Base-by-base conservation (phyloP, 2,797 vertebrate species). In the Rhabdophis nuchalis region DNA sequence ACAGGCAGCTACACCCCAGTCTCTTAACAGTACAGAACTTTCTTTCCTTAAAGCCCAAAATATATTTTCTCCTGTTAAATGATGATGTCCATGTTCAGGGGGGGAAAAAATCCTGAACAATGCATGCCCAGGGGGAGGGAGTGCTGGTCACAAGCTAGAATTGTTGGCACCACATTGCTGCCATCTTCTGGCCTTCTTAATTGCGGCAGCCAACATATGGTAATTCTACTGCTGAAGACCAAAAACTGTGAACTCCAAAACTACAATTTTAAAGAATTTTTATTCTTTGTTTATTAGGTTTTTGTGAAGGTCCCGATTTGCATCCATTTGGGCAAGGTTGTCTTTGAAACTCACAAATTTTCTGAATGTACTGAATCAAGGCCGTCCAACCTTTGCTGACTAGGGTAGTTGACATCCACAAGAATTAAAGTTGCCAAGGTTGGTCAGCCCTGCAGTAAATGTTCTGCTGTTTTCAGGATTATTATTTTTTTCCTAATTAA, bases 401-500 rank as follows among this genome's bases (percentile, higher is more conserved):
- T 68, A 16, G n/a, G 64, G n/a, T 2, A 68, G n/a, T 68, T 68
- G 64, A 68, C 5, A n/a, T 32, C 13, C 64, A 68, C n/a, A 32
- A 68, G 61, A 7, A 29, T 68, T 68, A 68, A 68, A 32, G 64
- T 68, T 68, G 29, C 64, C 14, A 68, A 68, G 13, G 13, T 32
- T 32, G 5, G n/a, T n/a, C n/a, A 68, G 5, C n/a, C 64, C n/a
- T 68, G 29, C 29, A 57, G 36, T 57, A 57, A 90, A 5, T 88
- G 13, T 10, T 61, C 27, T 89, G 12, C 53, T 93, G 92, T 89
- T 91, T 94, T 27, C 0, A 0, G 88, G 23, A 54, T 27, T 91
- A 82, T 85, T 46, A 46, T 46, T 46, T 86, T 87, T 92, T 36
- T 32, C 92, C 92, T 87, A 91, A 52, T 18, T 18, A 92, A 88